Conservation (phyloP, 2,888 invertebrate species). For the Eucriotettix oculatus region DNA sequence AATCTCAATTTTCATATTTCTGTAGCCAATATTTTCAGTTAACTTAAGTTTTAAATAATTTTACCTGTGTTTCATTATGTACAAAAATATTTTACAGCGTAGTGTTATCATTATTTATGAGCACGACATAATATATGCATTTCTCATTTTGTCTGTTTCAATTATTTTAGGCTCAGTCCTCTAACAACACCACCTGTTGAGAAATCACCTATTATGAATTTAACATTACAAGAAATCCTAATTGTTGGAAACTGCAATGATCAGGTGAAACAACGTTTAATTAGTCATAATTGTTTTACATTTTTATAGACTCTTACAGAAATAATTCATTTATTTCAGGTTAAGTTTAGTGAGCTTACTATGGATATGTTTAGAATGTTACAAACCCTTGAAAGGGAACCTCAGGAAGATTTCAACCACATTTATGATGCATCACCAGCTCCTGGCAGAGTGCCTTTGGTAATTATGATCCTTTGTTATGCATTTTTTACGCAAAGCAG, state of each 20-base stretch:
- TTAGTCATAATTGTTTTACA: neutral
- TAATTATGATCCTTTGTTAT: slow-evolving; percentile 15
- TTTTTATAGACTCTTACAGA: neutral
- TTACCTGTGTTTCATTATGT: too few species aligned
- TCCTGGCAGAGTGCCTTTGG: slow-evolving; percentile 47
- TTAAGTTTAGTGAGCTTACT: slow-evolving; percentile 90
- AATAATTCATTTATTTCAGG: slow-evolving; percentile 26
- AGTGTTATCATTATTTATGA: too few species aligned
- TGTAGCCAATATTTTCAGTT: too few species aligned
- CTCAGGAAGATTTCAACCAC: slow-evolving; percentile 64
- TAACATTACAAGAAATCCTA: slow-evolving; percentile 81
- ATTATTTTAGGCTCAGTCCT: slow-evolving; percentile 50
- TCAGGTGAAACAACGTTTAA: slow-evolving; percentile 35
- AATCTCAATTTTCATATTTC: too few species aligned
- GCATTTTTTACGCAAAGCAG: too few species aligned
- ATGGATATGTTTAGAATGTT: slow-evolving; percentile 97
- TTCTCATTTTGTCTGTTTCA: neutral
- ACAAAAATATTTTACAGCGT: too few species aligned
- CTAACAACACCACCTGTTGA: slow-evolving; percentile 76
- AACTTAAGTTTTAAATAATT: too few species aligned
- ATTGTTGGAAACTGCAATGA: slow-evolving; percentile 87
- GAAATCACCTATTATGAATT: slow-evolving; percentile 67
- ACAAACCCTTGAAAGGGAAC: slow-evolving; percentile 85
- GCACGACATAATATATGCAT: too few species aligned
- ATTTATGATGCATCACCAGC: slow-evolving; percentile 54